phyloP scores from a whole-genome alignment of 2,113 vertebrate genomes.

The Formicarius rufipectus region DNA sequence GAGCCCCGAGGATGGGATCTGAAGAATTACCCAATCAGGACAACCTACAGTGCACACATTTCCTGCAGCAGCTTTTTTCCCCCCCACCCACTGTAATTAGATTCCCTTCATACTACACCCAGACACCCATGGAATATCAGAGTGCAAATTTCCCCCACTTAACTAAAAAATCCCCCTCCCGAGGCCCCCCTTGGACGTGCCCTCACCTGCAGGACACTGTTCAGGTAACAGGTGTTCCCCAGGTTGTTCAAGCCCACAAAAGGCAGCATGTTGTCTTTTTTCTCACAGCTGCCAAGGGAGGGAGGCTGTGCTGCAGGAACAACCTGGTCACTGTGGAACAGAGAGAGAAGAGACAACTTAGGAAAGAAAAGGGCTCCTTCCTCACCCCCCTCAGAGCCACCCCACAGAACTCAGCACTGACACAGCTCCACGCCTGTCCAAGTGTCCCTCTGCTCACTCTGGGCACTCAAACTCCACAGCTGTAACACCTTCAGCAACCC shows the following conservation, averaged over 20 bases:
- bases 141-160: neutral
- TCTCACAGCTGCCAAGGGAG: slow-evolving; percentile 79
- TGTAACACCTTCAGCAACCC: neutral
- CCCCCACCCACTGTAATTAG: neutral
- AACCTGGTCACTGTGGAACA: slow-evolving; percentile 81
- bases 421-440: neutral
- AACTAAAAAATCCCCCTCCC: neutral
- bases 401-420: neutral
- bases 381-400: neutral
- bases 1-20: neutral
- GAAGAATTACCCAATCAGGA: neutral
- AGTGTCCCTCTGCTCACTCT: neutral
- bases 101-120: neutral
- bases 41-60: neutral
- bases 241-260: slow-evolving; percentile 97
- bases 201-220: slow-evolving; percentile 94
- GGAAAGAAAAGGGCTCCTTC: neutral
- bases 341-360: neutral
- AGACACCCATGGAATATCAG: neutral
- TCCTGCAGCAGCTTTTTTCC: neutral
- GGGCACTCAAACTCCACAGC: neutral
- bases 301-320: slow-evolving; percentile 81
- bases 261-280: slow-evolving; percentile 84
- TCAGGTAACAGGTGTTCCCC: slow-evolving; percentile 98
- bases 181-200: neutral